phyloP scores from a whole-genome alignment of 2,113 vertebrate species.

The Apteryx mantelli region DNA sequence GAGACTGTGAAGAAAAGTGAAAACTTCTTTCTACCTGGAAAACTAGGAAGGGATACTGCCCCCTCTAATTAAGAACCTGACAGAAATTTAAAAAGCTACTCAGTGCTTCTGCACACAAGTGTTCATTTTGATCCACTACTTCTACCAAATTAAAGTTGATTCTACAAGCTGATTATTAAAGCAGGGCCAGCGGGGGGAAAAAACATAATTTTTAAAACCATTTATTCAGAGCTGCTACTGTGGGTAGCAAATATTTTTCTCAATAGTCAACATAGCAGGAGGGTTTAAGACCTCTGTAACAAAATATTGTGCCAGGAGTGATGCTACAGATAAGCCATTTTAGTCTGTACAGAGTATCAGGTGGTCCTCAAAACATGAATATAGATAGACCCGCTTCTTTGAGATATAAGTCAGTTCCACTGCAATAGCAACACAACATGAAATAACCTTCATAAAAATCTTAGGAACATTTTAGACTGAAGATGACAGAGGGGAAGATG shows the following conservation, averaged over 20 bases:
- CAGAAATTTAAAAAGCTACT: neutral
- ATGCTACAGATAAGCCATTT: neutral
- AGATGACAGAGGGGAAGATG: rapidly evolving
- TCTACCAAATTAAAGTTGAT: neutral
- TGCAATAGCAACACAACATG: neutral
- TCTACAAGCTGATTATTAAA: neutral
- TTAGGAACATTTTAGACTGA: rapidly evolving
- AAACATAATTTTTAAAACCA: neutral
- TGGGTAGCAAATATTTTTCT: rapidly evolving
- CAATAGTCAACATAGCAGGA: neutral
- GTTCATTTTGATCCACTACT: neutral
- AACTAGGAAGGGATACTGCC: neutral
- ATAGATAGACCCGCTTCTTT: rapidly evolving
- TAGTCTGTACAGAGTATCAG: rapidly evolving
- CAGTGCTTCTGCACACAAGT: neutral
- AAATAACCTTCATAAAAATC: neutral
- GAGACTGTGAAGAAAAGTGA: neutral
- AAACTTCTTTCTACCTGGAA: neutral
- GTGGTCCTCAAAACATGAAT: neutral
- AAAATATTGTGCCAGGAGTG: neutral
- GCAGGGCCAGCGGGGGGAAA: neutral
- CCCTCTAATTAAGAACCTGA: no score
- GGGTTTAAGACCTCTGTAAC: neutral
- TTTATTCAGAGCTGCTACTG: neutral
- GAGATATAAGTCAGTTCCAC: neutral